phyloP scores from a whole-genome alignment of 53 echinoderm and acorn worm genomes.

The Zoroaster sp. region DNA sequence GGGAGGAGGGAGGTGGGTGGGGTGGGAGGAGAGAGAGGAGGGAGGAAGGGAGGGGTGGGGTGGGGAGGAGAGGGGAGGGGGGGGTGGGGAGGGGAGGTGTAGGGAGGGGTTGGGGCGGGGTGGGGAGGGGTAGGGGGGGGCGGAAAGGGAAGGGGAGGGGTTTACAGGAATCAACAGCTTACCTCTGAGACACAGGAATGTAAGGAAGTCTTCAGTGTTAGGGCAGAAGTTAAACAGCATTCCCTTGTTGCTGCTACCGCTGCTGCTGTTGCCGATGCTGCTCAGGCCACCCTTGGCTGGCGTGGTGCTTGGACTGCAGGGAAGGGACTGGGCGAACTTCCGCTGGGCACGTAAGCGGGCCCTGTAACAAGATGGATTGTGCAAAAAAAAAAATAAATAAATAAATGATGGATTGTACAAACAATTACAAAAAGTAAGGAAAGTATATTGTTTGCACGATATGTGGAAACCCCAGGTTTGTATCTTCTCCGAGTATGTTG shows the following conservation, averaged over 20 bases:
- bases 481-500: too few relatives aligned
- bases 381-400: neutral
- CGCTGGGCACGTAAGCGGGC: conserved; percentile 84
- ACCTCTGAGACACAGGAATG: conserved; percentile 99
- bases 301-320: conserved; percentile 85
- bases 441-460: too few relatives aligned
- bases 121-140: neutral
- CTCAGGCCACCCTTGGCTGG: conserved; percentile 65
- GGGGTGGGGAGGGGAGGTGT: too few relatives aligned
- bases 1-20: too few relatives aligned
- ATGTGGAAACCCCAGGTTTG: too few relatives aligned
- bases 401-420: neutral
- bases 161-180: neutral
- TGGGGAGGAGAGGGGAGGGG: too few relatives aligned
- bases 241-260: conserved; percentile 53
- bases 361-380: conserved; percentile 10
- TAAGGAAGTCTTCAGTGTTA: conserved; percentile 96
- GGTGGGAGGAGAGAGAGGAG: too few relatives aligned
- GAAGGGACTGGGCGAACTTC: conserved; percentile 94
- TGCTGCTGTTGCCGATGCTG: conserved; percentile 19
- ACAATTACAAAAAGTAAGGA: too few relatives aligned
- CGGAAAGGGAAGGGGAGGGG: too few relatives aligned
- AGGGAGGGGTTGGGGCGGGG: neutral
- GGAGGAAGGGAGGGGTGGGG: too few relatives aligned
- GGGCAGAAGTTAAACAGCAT: conserved; percentile 86